A percentile compares a stretch with the other conserved stretches of the same genome.
phyloP scores from a whole-genome alignment of 2,797 vertebrate species.

The Platalea minor region DNA sequence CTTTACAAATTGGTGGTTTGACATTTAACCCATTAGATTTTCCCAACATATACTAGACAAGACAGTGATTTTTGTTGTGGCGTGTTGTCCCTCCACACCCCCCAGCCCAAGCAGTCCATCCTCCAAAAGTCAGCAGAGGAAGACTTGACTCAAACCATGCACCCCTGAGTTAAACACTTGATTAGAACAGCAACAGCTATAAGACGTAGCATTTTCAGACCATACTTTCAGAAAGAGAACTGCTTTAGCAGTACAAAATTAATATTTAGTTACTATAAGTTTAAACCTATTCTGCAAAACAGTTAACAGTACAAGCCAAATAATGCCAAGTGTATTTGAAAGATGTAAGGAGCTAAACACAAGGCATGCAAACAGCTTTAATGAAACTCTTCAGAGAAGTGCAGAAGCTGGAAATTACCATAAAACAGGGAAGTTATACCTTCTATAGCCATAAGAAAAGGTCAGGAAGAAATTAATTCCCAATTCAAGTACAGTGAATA shows the following conservation, averaged over 20 bases:
- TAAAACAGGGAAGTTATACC: neutral
- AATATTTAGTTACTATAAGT: neutral
- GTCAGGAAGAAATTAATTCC: neutral
- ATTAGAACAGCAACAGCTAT: neutral
- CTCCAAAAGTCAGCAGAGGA: neutral
- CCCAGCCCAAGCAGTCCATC: neutral
- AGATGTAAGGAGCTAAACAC: neutral
- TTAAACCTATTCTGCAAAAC: neutral
- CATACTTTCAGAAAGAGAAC: neutral
- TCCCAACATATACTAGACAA: neutral
- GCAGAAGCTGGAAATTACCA: neutral
- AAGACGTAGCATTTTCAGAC: neutral
- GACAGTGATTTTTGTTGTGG: neutral
- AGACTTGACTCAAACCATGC: neutral
- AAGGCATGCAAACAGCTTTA: neutral
- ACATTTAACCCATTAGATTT: neutral
- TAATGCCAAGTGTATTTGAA: neutral
- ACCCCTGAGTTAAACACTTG: neutral
- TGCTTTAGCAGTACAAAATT: neutral
- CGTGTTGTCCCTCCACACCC: no score
- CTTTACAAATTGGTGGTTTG: neutral
- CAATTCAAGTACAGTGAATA: neutral
- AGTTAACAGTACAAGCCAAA: neutral
- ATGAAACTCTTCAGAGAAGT: neutral
- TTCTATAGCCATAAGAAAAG: neutral